These are phyloP conservation scores for Marcusenius ussheri DNA, from an alignment of 2,113 vertebrate genomes.

Conservation along the genomic window DNA sequence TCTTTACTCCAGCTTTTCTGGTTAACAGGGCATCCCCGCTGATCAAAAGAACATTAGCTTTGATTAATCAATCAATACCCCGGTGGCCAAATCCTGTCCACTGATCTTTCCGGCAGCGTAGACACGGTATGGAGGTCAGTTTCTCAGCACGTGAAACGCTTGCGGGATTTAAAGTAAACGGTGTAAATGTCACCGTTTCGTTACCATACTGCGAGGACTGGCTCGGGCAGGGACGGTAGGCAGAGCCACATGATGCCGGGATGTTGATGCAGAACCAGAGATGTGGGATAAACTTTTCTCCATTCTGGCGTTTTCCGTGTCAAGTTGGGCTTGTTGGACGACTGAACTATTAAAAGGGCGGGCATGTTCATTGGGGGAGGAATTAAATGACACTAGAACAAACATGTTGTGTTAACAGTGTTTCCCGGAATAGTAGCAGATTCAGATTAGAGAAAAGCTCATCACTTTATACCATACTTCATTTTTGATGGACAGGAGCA, in stretches of 20 bases:
- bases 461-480: not conserved
- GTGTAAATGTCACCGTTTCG: not conserved
- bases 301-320: not conserved
- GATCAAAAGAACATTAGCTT: slow-evolving; percentile 58
- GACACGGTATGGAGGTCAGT: slow-evolving; percentile 43
- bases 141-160: slow-evolving; percentile 35
- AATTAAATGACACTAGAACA: not conserved
- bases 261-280: not conserved
- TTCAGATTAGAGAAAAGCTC: not conserved
- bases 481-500: not conserved
- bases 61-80: slow-evolving; percentile 59
- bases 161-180: slow-evolving; percentile 30
- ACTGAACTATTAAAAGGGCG: not conserved
- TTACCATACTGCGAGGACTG: not conserved
- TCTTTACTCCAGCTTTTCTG: slow-evolving; percentile 33
- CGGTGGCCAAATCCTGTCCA: slow-evolving; percentile 42
- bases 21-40: slow-evolving; percentile 41
- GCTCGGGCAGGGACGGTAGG: not conserved
- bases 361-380: not conserved
- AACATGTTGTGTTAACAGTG: not conserved
- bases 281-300: not conserved
- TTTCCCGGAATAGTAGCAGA: not conserved
- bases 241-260: not conserved
- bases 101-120: slow-evolving; percentile 33
- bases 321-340: not conserved